Evolutionary conservation across 53 echinoderm and acorn worm species (phyloP), one percentile per base, ranked within the genome.

Genomic region (Henricia sp.): DNA sequence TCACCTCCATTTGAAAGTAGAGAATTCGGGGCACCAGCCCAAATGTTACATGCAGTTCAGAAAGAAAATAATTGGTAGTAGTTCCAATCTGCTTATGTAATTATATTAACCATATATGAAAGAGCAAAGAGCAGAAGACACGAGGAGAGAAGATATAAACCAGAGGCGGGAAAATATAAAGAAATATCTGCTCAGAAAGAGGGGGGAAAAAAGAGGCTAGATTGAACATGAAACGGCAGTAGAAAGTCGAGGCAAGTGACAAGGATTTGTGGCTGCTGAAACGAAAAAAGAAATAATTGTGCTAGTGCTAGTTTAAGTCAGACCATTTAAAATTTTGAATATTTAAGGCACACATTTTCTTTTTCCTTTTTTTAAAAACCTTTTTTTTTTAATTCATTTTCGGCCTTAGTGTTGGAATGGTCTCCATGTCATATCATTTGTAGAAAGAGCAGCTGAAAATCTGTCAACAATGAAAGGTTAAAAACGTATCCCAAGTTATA

Each of bases 331-430:
- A 28, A 64, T 32, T 34, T n/a, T n/a, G n/a, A n/a, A n/a, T n/a
- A n/a, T 80, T 29, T 80, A 80, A 80, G 80, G 80, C 80, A 80
- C 80, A 80, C 80, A 80, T 26, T 80, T 63, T 62, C 50, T 41
- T 16, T 27, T 77, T 19, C 50, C 20, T 44, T 34, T 64, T 63
- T 80, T 23, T 57, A 16, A 37, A 53, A 3, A 56, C 60, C 60
- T 25, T n/a, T n/a, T n/a, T n/a, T 78, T 78, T 77, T n/a, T n/a
- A n/a, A n/a, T n/a, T n/a, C n/a, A n/a, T n/a, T n/a, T 63, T 80
- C 80, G 64, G 62, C 80, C 80, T 63, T 64, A 46, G 62, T 63
- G 34, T 5, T 63, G 80, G 80, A 80, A 80, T 80, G 64, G 64
- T 80, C 42, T 80, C 64, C 63, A n/a, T n/a, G n/a, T n/a, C n/a